Evolutionary conservation across 2,888 invertebrate genomes (phyloP).

Genomic region (Amphipoea lucens): DNA sequence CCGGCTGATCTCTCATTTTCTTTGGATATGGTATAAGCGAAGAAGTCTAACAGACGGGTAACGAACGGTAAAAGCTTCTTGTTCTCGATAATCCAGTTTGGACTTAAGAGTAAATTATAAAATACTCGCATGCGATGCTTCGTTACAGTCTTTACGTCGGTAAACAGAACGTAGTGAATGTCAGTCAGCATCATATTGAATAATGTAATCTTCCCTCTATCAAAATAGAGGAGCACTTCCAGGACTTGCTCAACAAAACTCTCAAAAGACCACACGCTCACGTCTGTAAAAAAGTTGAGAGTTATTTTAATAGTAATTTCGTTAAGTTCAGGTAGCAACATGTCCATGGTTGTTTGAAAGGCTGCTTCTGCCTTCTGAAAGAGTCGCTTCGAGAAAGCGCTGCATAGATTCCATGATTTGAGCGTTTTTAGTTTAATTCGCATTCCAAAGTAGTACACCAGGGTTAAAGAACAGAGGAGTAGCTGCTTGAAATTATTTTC

Average conservation of each 20-base stretch:
- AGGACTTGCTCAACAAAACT: slow-evolving; percentile 79
- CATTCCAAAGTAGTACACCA: slow-evolving; percentile 82
- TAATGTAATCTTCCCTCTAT: slow-evolving; percentile 73
- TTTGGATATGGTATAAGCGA: slow-evolving; percentile 81
- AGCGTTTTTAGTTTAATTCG: slow-evolving; percentile 74
- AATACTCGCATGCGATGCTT: slow-evolving; percentile 87
- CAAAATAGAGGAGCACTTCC: slow-evolving; percentile 77
- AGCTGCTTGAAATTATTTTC: slow-evolving; percentile 74
- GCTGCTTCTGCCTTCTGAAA: slow-evolving; percentile 76
- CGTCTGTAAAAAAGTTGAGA: slow-evolving; percentile 75
- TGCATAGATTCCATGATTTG: slow-evolving; percentile 70
- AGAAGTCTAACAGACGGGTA: slow-evolving; percentile 86
- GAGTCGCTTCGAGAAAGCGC: slow-evolving; percentile 63
- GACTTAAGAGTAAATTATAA: slow-evolving; percentile 85
- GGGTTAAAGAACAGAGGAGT: slow-evolving; percentile 75
- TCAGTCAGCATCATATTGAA: slow-evolving; percentile 80
- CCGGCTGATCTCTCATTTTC: slow-evolving; percentile 64
- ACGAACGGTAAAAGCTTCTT: slow-evolving; percentile 81
- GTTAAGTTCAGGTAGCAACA: slow-evolving; percentile 76
- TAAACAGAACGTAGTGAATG: slow-evolving; percentile 76
- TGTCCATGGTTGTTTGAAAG: slow-evolving; percentile 77
- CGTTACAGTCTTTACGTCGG: slow-evolving; percentile 76
- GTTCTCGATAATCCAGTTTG: slow-evolving; percentile 85
- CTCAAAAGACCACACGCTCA: slow-evolving; percentile 78
- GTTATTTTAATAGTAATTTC: slow-evolving; percentile 76